Evolutionary conservation across 2,797 vertebrate genomes (phyloP).

Genomic region (Delichon dasypus): DNA sequence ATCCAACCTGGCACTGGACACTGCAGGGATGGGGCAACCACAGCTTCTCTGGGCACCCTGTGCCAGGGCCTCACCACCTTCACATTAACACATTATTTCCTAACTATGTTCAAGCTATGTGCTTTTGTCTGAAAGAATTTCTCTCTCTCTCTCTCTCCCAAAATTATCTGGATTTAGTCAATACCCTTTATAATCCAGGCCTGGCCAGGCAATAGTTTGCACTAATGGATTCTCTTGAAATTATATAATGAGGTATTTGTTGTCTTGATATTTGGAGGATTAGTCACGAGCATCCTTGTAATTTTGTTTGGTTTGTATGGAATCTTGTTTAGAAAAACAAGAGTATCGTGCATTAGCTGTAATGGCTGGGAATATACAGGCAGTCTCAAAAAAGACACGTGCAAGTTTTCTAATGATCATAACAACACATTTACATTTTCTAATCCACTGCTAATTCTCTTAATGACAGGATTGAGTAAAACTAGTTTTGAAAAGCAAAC

Average conservation of each 20-base stretch:
- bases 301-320: neutral
- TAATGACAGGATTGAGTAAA: neutral
- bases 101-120: neutral
- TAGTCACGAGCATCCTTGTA: neutral
- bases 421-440: neutral
- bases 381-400: neutral
- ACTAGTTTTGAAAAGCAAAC: neutral
- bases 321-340: neutral
- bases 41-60: neutral
- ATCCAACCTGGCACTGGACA: neutral
- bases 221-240: neutral
- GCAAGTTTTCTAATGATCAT: neutral
- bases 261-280: neutral
- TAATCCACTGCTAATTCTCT: slow-evolving; percentile 12
- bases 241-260: neutral
- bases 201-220: neutral
- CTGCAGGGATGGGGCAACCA: neutral
- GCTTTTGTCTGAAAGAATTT: neutral
- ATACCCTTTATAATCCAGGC: neutral
- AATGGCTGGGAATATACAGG: neutral
- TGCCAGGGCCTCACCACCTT: neutral
- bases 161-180: neutral
- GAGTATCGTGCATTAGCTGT: neutral
- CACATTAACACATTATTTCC: neutral
- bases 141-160: accelerated